Evolutionary conservation across 2,888 invertebrate genomes (phyloP).

Genomic region (Phytoseiulus persimilis): DNA sequence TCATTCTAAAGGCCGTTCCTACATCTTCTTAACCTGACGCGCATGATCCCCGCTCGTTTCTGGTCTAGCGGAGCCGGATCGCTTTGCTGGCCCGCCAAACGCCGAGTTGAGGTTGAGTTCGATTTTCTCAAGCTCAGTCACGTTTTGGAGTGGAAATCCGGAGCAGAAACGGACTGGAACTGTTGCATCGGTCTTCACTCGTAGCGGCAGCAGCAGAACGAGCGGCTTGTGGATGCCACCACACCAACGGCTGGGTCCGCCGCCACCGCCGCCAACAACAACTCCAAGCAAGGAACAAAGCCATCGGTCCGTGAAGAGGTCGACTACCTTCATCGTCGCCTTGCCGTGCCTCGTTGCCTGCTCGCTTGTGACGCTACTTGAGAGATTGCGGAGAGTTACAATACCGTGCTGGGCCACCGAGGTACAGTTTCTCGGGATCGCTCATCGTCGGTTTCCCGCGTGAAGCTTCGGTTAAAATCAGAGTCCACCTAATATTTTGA

Average conservation of each 20-base stretch:
- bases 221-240: not conserved
- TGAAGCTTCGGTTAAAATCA: no score
- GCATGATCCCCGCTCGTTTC: no score
- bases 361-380: not conserved
- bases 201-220: not conserved
- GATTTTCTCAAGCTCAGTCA: no score
- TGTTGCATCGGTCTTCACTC: not conserved
- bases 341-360: not conserved
- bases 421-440: not conserved
- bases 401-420: not conserved
- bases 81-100: no score
- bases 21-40: no score
- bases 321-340: not conserved
- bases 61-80: no score
- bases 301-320: not conserved
- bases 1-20: no score
- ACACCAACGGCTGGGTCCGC: not conserved
- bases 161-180: no score
- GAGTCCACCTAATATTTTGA: no score
- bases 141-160: no score
- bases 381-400: not conserved
- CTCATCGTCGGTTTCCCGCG: not conserved
- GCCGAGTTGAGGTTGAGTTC: no score
- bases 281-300: not conserved
- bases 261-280: not conserved